Evolutionary conservation across 2,888 invertebrate species (phyloP).

Genomic region (Oeneis ivallda): DNA sequence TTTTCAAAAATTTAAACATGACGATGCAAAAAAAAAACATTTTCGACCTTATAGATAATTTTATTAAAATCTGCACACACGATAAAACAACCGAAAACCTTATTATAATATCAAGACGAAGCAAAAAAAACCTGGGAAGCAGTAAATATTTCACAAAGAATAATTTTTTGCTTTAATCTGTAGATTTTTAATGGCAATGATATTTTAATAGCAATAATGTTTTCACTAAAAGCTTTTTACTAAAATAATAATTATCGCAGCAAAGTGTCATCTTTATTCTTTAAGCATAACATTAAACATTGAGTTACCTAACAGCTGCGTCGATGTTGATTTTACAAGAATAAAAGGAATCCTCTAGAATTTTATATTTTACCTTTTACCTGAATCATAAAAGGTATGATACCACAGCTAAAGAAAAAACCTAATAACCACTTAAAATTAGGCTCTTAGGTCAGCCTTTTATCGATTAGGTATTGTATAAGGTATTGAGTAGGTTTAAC

Average conservation of each 20-base stretch:
- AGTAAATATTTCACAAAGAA: background rate
- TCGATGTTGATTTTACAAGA: background rate
- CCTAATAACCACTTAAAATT: too few relatives aligned
- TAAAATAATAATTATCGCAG: conserved; percentile 5
- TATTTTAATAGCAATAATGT: conserved; percentile 14
- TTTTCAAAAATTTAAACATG: too few relatives aligned
- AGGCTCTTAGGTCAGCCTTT: too few relatives aligned
- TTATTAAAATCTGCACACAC: too few relatives aligned
- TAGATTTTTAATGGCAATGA: background rate
- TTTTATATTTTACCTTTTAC: background rate
- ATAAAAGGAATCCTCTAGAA: background rate
- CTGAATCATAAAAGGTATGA: too few relatives aligned
- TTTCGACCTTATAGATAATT: too few relatives aligned
- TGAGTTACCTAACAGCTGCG: background rate
- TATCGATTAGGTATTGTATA: too few relatives aligned
- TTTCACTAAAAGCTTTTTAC: conserved; percentile 14
- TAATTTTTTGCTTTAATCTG: background rate
- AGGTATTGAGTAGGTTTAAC: too few relatives aligned
- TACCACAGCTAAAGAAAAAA: too few relatives aligned
- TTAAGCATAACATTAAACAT: background rate
- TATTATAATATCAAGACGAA: background rate
- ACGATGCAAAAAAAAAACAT: too few relatives aligned
- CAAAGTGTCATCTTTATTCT: conserved; percentile 7
- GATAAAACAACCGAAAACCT: too few relatives aligned
- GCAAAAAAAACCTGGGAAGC: background rate